Conservation (phyloP, 2,888 invertebrate genomes). For the Parnassius mnemosyne region DNA sequence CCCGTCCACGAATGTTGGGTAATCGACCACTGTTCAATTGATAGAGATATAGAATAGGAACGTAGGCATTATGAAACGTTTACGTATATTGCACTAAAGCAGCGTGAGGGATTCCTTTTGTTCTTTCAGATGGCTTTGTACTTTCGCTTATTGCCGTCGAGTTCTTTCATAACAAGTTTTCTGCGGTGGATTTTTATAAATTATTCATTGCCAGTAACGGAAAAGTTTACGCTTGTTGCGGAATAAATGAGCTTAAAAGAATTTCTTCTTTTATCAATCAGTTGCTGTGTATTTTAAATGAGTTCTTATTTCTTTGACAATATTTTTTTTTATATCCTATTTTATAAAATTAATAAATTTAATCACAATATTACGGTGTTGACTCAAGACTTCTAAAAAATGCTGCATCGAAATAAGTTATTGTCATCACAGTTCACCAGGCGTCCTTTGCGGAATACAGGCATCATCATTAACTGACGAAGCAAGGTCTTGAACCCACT, state of each 20-base stretch:
- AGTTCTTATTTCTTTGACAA: too few relatives aligned
- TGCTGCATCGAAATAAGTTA: too few relatives aligned
- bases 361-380: too few relatives aligned
- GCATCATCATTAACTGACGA: too few relatives aligned
- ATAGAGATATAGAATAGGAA: slow-evolving; percentile 32
- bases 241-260: not conserved
- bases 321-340: too few relatives aligned
- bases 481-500: too few relatives aligned
- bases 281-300: too few relatives aligned
- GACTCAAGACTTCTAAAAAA: too few relatives aligned
- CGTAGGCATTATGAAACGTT: slow-evolving; percentile 28
- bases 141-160: not conserved
- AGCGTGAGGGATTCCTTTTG: slow-evolving; percentile 11
- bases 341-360: too few relatives aligned
- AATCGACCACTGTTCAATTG: slow-evolving; percentile 34
- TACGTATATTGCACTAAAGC: slow-evolving; percentile 6
- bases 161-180: not conserved
- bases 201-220: slow-evolving; percentile 9
- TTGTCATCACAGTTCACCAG: too few relatives aligned
- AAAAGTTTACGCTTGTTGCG: slow-evolving; percentile 3
- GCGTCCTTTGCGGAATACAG: too few relatives aligned
- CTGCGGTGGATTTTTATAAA: slow-evolving; percentile 5
- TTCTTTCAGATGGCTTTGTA: slow-evolving; percentile 2
- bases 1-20: slow-evolving; percentile 52
- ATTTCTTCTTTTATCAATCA: not conserved